These are phyloP conservation scores for Carposina sasakii DNA, from an alignment of 1,140 invertebrate species.

Conservation along the genomic window DNA sequence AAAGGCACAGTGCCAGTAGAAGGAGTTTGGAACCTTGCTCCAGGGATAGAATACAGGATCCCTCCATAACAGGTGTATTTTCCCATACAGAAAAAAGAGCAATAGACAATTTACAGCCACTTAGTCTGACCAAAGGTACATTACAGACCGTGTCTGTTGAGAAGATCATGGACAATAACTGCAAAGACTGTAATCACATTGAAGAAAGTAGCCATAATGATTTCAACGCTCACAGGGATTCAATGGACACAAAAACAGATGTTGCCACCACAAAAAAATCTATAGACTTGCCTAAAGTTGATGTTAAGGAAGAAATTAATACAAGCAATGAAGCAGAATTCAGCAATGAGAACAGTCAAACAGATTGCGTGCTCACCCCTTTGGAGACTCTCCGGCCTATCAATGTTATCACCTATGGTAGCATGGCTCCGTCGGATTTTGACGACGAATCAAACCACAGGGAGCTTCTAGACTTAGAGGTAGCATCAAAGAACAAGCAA, in stretches of 20 bases:
- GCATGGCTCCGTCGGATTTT: slow-evolving; percentile 44
- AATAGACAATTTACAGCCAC: slow-evolving; percentile 46
- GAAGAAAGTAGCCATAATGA: slow-evolving; percentile 37
- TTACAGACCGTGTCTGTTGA: slow-evolving; percentile 64
- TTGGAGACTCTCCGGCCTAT: slow-evolving; percentile 56
- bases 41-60: too few species aligned
- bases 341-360: slow-evolving; percentile 38
- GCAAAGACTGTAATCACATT: too few species aligned
- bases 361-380: slow-evolving; percentile 34
- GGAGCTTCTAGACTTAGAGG: slow-evolving; percentile 51
- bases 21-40: too few species aligned
- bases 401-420: slow-evolving; percentile 61
- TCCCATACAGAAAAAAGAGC: slow-evolving; percentile 53
- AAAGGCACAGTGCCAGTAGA: too few species aligned
- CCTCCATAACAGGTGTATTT: too few species aligned
- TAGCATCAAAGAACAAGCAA: slow-evolving; percentile 57
- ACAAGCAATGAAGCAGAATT: slow-evolving; percentile 48
- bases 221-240: slow-evolving; percentile 59
- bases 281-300: slow-evolving; percentile 31
- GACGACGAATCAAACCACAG: slow-evolving; percentile 53
- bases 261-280: slow-evolving; percentile 33
- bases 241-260: slow-evolving; percentile 57
- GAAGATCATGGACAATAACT: slow-evolving; percentile 62
- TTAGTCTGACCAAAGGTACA: slow-evolving; percentile 36
- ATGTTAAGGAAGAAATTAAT: slow-evolving; percentile 59